Percentiles rank a stretch among this genome's conserved stretches.
These are phyloP conservation scores for Platichthys stellatus DNA, from an alignment of 2,113 vertebrate species.

Conservation along the genomic window DNA sequence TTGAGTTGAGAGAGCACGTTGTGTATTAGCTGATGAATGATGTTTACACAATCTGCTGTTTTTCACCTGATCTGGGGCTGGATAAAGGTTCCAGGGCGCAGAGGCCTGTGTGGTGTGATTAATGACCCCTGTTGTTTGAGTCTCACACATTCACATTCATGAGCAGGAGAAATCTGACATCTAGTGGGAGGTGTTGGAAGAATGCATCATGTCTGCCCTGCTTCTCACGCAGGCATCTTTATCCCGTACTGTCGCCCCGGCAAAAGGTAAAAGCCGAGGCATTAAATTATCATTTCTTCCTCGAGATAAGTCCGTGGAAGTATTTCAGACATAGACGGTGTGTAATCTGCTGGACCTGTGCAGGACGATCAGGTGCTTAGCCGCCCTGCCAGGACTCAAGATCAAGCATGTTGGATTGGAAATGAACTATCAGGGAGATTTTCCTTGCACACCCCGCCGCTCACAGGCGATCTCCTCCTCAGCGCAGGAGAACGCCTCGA, in stretches of 20 bases:
- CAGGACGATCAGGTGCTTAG: constrained; percentile 29
- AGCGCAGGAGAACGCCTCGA: not conserved
- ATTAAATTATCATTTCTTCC: constrained; percentile 36
- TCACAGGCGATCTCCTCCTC: constrained; percentile 3
- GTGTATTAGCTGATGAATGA: constrained; percentile 51
- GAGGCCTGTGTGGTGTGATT: constrained; percentile 23
- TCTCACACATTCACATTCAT: not conserved
- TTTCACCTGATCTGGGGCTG: constrained; percentile 35
- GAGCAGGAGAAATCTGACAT: constrained; percentile 67
- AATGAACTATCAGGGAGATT: constrained; percentile 21
- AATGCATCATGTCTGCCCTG: not conserved
- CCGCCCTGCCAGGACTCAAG: constrained; percentile 20
- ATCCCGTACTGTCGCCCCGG: not conserved
- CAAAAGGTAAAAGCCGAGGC: constrained; percentile 15
- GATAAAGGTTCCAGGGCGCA: constrained; percentile 28
- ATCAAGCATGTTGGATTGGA: constrained; percentile 20
- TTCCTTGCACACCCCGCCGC: constrained; percentile 17
- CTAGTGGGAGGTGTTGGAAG: constrained; percentile 68
- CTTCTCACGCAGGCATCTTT: constrained; percentile 9
- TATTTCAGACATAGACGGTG: constrained; percentile 23
- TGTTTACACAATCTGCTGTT: constrained; percentile 31
- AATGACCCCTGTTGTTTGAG: constrained; percentile 8
- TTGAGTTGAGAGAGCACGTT: not conserved
- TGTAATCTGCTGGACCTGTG: constrained; percentile 31
- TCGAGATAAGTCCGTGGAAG: constrained; percentile 25